Evolutionary conservation across 2,797 vertebrate species (phyloP).

Genomic region (Pseudopleuronectes americanus): DNA sequence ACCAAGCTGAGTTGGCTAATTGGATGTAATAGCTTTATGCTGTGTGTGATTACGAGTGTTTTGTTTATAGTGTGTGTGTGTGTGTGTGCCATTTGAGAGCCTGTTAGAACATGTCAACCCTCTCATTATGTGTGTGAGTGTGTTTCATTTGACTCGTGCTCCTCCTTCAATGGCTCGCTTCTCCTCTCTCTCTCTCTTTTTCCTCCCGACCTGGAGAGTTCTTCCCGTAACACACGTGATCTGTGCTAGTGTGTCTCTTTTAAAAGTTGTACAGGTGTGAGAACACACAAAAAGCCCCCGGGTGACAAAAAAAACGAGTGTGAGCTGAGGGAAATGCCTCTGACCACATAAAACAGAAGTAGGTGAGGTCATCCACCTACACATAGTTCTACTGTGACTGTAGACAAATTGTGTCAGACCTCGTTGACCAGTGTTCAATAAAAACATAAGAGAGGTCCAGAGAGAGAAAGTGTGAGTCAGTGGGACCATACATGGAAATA

Average conservation of each 20-base stretch:
- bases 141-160: neutral
- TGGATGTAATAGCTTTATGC: neutral
- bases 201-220: neutral
- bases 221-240: conserved; percentile 51
- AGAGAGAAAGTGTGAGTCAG: no score
- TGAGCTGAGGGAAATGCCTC: no score
- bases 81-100: neutral
- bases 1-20: neutral
- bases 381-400: conserved; percentile 7
- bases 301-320: neutral
- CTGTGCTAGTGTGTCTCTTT: conserved; percentile 15
- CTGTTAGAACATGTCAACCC: conserved; percentile 21
- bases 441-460: no score
- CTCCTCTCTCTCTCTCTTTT: neutral
- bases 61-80: conserved; percentile 1
- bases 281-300: neutral
- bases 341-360: conserved; percentile 11
- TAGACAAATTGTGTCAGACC: conserved; percentile 14
- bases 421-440: neutral
- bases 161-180: conserved; percentile 34
- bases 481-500: no score
- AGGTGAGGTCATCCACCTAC: neutral
- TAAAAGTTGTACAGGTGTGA: conserved; percentile 20
- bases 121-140: neutral
- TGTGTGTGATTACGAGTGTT: neutral